Base-by-base conservation (phyloP, 1,140 invertebrate genomes). In the Meloidogyne chitwoodi region DNA sequence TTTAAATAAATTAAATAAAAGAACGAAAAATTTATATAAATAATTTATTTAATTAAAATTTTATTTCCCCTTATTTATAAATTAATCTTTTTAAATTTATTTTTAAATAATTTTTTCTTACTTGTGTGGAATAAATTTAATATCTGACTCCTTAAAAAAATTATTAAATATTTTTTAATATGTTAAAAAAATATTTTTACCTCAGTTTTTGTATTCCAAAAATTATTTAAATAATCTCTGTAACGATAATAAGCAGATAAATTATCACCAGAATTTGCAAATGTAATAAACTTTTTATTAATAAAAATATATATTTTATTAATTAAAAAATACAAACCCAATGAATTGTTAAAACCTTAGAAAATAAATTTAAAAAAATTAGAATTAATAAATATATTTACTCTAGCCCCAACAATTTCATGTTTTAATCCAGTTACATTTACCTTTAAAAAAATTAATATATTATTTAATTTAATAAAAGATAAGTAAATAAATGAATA, bases 61-160 rank as follows among this genome's bases (percentile, higher is more conserved):
- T n/a, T n/a, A n/a, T n/a, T n/a, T 38, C 16, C n/a, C 8, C 1
- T 62, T 14, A 34, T 41, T 31, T 68, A 48, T 11, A 24, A 6
- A 0, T 8, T 64, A 24, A 6, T 64, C 11, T 31, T 77, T 12
- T 22, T 10, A n/a, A 81, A 71, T 75, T 16, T 4, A 11, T 22
- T n/a, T 12, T 65, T 26, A 62, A 22, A 80, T 75, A 77, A 65
- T n/a, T n/a, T n/a, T n/a, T n/a, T n/a, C n/a, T n/a, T n/a, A 85
- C 84, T 86, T 86, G 74, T 86, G 85, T 29, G 85, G 85, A 80
- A 86, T 86, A 41, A 87, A 87, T 24, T 86, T 76, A 31, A 86
- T 83, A 26, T 84, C 74, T 27, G 81, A 80, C 26, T 81, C 65
- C 48, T n/a, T 19, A n/a, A 56, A 56, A 16, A n/a, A n/a, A n/a